Evolutionary conservation across 2,113 vertebrate species (phyloP).

Genomic region (Pelobates fuscus): DNA sequence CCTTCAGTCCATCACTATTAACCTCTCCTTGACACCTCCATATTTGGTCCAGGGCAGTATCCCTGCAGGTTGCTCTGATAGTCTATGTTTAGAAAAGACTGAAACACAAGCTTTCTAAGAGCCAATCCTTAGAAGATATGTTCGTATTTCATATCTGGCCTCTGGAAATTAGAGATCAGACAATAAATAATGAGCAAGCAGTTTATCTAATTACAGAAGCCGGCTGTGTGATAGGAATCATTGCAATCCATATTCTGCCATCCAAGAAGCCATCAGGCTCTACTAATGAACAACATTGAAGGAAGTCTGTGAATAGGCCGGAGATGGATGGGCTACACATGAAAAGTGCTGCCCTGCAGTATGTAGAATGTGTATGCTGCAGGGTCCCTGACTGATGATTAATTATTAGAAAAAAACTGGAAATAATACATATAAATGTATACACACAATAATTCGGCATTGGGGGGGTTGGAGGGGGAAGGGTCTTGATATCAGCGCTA

Average conservation of each 20-base stretch:
- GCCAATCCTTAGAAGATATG: not conserved
- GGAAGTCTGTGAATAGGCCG: no score
- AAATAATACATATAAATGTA: no score
- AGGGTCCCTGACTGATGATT: no score
- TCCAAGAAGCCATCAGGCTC: no score
- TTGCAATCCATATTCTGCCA: not conserved
- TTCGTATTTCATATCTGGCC: not conserved
- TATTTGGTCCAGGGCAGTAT: conserved; percentile 6
- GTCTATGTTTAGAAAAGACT: conserved; percentile 39
- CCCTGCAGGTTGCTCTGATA: not conserved
- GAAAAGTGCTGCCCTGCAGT: no score
- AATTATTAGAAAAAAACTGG: no score
- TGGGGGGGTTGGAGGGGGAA: no score
- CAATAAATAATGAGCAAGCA: not conserved
- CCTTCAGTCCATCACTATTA: conserved; percentile 13
- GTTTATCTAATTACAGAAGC: conserved; percentile 5
- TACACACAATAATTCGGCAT: no score
- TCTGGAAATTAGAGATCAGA: not conserved
- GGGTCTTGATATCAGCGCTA: no score
- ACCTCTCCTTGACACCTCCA: conserved; percentile 33
- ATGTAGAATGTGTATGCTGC: no score
- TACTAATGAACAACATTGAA: no score
- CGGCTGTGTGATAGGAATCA: not conserved
- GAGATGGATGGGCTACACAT: no score
- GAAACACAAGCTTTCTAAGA: conserved; percentile 29